Evolutionary conservation across 2,888 invertebrate species (phyloP).

Genomic region (Mythimna pallens): DNA sequence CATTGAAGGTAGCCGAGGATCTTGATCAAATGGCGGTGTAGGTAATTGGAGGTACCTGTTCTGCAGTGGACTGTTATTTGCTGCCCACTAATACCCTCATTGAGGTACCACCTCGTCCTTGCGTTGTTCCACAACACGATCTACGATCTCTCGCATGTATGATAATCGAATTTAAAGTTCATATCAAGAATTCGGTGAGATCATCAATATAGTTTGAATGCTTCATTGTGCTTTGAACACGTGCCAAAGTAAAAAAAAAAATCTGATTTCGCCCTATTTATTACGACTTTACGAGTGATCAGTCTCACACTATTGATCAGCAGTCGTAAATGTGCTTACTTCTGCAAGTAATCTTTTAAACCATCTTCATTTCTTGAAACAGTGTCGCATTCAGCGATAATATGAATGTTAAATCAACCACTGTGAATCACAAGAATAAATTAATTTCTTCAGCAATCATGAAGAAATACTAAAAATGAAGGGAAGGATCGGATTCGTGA

Average conservation of each 20-base stretch:
- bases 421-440: constrained; percentile 42
- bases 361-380: constrained; percentile 20
- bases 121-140: constrained; percentile 31
- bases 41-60: no score
- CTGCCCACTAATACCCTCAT: background rate
- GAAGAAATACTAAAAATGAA: constrained; percentile 79
- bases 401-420: constrained; percentile 5
- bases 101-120: constrained; percentile 3
- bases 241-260: constrained; percentile 65
- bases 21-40: background rate
- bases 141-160: constrained; percentile 27
- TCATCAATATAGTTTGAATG: constrained; percentile 69
- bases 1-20: background rate
- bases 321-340: constrained; percentile 29
- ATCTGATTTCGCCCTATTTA: constrained; percentile 50
- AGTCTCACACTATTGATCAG: constrained; percentile 9
- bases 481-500: constrained; percentile 78
- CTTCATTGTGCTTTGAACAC: constrained; percentile 67
- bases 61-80: background rate
- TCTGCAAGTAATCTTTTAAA: constrained; percentile 23
- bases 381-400: constrained; percentile 10
- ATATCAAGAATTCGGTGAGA: constrained; percentile 69
- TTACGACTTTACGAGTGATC: constrained; percentile 33
- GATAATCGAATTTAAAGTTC: constrained; percentile 61
- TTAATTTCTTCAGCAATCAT: constrained; percentile 58